phyloP scores from a whole-genome alignment of 2,113 vertebrate species.

The Motacilla tschutschensis region DNA sequence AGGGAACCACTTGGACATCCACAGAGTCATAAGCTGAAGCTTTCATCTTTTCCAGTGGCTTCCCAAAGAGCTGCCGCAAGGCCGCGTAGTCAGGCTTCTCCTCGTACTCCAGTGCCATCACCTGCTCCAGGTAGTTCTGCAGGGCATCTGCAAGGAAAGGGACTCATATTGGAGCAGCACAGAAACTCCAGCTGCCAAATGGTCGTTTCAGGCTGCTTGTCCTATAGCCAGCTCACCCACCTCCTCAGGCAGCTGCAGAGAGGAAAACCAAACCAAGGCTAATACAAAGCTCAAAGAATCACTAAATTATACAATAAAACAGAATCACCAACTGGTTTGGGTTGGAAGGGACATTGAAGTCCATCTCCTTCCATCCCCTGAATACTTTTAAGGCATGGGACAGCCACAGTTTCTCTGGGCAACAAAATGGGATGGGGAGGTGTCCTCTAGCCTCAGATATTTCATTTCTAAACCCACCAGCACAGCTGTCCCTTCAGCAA shows the following conservation, averaged over 20 bases:
- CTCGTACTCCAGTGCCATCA: slow-evolving; percentile 77
- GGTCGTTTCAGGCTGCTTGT: not conserved
- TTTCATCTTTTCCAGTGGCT: slow-evolving; percentile 67
- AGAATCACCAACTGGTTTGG: too few species aligned
- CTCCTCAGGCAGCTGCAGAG: not conserved
- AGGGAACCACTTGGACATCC: slow-evolving; percentile 51
- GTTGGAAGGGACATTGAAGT: not conserved
- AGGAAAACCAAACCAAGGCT: not conserved
- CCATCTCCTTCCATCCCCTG: not conserved
- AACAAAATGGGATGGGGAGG: not conserved
- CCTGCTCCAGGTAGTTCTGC: slow-evolving; percentile 75
- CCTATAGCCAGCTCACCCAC: not conserved
- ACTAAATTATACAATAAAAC: rapidly evolving
- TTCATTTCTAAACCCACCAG: not conserved
- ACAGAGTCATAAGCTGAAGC: slow-evolving; percentile 56
- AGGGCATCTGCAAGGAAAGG: slow-evolving; percentile 71
- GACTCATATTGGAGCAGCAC: not conserved
- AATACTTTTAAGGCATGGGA: not conserved
- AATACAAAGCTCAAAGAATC: not conserved
- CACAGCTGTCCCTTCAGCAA: not conserved
- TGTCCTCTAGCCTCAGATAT: not conserved
- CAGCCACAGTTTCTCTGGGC: not conserved
- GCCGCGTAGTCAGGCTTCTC: slow-evolving; percentile 80
- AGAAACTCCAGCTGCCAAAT: not conserved
- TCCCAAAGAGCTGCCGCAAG: slow-evolving; percentile 68